A percentile compares a stretch with the other conserved stretches of the same genome.
Evolutionary conservation across 2,888 invertebrate genomes (phyloP).

Genomic region (Ochropleura plecta): DNA sequence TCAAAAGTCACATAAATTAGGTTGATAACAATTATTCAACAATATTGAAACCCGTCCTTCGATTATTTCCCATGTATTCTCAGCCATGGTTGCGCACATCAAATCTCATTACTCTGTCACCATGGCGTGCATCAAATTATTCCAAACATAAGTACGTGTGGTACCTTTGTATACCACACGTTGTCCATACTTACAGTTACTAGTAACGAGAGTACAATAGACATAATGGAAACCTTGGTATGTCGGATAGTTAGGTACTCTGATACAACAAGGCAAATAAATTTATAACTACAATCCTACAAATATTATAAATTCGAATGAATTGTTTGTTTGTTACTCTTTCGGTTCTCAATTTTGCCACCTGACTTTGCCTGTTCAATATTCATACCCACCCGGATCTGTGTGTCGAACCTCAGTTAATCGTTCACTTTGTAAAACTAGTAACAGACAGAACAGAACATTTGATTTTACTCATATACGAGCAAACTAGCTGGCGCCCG

Average conservation of each 20-base stretch:
- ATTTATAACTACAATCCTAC: not conserved
- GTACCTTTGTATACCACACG: too few species aligned
- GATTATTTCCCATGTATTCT: not conserved
- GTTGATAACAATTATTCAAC: not conserved
- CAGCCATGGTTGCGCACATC: not conserved
- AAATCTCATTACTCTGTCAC: not conserved
- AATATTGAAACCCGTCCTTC: not conserved
- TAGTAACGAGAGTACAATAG: constrained; percentile 28
- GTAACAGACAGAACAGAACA: too few species aligned
- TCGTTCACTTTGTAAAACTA: too few species aligned
- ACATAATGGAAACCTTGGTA: constrained; percentile 40
- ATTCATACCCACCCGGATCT: too few species aligned
- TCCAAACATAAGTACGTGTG: not conserved
- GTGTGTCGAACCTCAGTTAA: too few species aligned
- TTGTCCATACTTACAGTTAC: not conserved
- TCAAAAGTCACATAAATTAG: not conserved
- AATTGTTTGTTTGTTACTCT: too few species aligned
- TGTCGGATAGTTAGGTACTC: not conserved
- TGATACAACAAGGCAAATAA: too few species aligned
- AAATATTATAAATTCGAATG: too few species aligned
- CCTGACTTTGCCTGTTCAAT: too few species aligned
- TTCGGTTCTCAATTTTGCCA: too few species aligned
- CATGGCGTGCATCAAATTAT: not conserved
- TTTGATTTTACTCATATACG: too few species aligned
- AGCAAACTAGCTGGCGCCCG: too few species aligned